Base-by-base conservation (phyloP, 2,888 invertebrate species). In the Drosophila emarginata region DNA sequence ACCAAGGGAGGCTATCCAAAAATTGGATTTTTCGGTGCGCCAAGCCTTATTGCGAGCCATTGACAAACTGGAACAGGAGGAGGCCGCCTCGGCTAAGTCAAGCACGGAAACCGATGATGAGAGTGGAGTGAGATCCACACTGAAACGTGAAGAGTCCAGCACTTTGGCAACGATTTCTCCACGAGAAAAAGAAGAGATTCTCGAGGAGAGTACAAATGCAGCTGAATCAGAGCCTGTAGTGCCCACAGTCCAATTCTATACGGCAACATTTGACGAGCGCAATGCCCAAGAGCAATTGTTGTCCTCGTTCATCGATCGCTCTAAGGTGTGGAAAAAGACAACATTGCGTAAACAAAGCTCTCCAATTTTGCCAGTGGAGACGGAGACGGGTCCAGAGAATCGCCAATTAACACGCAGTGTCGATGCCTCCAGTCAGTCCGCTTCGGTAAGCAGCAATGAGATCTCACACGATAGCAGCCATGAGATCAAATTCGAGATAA, bases 21-120 rank as follows among this genome's bases (percentile, higher is more conserved):
- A 90, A 67, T 91, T 96, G 63, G 96, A 96, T 90, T 94, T 95
- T 52, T 95, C 95, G 73, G 93, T 97, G 36, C 93, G 96, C 14
- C 94, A 94, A 90, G 96, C 96, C 0, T 92, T 96, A 50, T 92
- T 96, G 4, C 95, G 94, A 91, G 96, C 96, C 11, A 93, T 97
- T 4, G 95, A 94, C 59, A 96, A 96, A 83, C 92, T 96, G 57
- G 96, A 96, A 91, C 94, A 94, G 74, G 94, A 94, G 73, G 93
- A 92, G 57, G 80, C 77, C 0, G 77, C 72, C 4, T 89, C 91
- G 15, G 93, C 93, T 18, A 77, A 76, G 0, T 65, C 64, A 0
- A 78, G 69, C 0, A 65, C 65, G 0, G 78, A 77, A 3, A 67
- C 66, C 9, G 89, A 86, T 0, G 87, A 54, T 9, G 71, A 63